Conservation (phyloP, 2,113 vertebrate genomes). For the Albula glossodonta region DNA sequence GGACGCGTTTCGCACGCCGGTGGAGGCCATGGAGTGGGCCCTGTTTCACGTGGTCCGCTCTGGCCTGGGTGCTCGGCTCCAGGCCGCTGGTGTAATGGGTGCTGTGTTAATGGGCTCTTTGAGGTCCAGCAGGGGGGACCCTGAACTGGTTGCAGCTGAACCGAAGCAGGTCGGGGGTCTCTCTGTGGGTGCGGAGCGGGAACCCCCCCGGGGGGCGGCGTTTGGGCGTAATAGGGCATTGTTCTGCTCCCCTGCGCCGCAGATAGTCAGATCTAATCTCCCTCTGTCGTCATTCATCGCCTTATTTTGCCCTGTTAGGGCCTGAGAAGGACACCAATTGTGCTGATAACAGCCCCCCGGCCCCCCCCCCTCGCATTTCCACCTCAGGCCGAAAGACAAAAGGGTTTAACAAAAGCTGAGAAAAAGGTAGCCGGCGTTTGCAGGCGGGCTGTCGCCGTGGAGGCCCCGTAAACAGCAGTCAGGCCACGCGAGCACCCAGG, state of each 20-base stretch:
- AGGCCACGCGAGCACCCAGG: no score
- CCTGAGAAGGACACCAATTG: not conserved
- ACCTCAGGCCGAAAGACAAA: slow-evolving; percentile 30
- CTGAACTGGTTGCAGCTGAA: slow-evolving; percentile 34
- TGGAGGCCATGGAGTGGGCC: slow-evolving; percentile 36
- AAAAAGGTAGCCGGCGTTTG: not conserved
- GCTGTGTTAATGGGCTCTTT: slow-evolving; percentile 43
- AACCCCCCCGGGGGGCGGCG: slow-evolving; percentile 45
- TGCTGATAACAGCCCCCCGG: not conserved
- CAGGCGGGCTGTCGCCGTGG: no score
- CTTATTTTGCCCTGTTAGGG: slow-evolving; percentile 43
- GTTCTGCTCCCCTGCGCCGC: not conserved
- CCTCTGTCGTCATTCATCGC: slow-evolving; percentile 41
- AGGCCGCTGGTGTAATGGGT: slow-evolving; percentile 22
- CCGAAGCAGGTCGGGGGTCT: slow-evolving; percentile 12
- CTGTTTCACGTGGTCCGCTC: not conserved
- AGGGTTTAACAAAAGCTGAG: slow-evolving; percentile 29
- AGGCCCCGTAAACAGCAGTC: no score
- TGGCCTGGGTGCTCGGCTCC: slow-evolving; percentile 44
- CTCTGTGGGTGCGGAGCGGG: slow-evolving; percentile 27
- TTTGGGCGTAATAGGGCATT: not conserved
- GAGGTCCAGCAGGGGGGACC: slow-evolving; percentile 45
- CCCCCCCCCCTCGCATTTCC: not conserved
- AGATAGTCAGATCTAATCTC: slow-evolving; percentile 45
- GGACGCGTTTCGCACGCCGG: not conserved